Base-by-base conservation (phyloP, 2,888 invertebrate species). In the Sarcophaga carnaria region DNA sequence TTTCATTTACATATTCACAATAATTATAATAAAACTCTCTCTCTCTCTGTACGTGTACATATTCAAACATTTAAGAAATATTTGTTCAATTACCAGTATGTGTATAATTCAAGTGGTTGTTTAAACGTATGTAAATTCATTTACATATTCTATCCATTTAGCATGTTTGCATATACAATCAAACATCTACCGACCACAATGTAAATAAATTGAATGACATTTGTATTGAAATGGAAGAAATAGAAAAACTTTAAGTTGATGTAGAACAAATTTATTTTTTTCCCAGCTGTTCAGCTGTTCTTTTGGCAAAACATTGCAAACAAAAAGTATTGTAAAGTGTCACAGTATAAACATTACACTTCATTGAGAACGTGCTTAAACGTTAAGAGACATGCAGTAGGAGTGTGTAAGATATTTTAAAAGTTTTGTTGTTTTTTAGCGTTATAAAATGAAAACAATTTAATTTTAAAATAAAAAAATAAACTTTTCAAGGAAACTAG, bases 311-410 rank as follows among this genome's bases (percentile, higher is more conserved):
- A 10, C 3, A 8, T 59, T 64, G 14, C 25, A 5, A 27, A 62
- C 3, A 27, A 2, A n/a, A 60, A 72, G 45, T 45, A 45, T 62
- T 62, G 59, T 12, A 74, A 63, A 62, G 59, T 77, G 66, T 67
- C 67, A 54, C 77, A 67, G 25, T 14, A 67, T 37, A 77, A 67
- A 67, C 77, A 67, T 77, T 59, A 67, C 77, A 67, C 77, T 67
- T 78, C 67, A 60, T 78, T 78, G 77, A 59, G 14, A 14, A 67
- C 17, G 14, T 67, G 8, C 10, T 17, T 0, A 14, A 25, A 27
- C 47, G 69, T 4, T 20, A 4, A 20, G 12, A 49, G 12, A 22
- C 17, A 54, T 22, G 1, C 12, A 4, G 3, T 1, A 49, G 49
- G 47, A 47, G 22, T 54, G 25, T 70, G 27, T 25, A 10, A 70